Conservation (phyloP, 2,888 invertebrate genomes). For the Rhaphigaster nebulosa region DNA sequence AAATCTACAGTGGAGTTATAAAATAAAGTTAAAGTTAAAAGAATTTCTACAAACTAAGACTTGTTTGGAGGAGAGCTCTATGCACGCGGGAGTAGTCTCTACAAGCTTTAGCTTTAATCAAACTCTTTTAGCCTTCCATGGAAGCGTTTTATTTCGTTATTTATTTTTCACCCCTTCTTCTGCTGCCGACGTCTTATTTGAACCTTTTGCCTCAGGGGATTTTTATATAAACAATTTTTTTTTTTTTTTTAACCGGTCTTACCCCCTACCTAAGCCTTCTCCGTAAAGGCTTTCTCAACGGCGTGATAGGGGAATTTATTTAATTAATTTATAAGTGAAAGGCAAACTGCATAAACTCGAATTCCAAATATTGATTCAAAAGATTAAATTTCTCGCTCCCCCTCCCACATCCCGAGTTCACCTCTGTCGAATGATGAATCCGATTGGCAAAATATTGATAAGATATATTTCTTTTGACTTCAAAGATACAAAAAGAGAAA, state of each 20-base stretch:
- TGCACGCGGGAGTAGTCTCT: background rate
- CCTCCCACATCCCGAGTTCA: too few species aligned
- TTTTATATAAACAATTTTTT: slow-evolving; percentile 14
- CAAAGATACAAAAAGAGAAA: slow-evolving; percentile 39
- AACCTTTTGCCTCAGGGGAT: slow-evolving; percentile 5
- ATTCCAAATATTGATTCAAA: slow-evolving; percentile 42
- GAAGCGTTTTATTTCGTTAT: slow-evolving; percentile 16
- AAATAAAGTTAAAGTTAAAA: background rate
- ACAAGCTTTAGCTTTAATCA: slow-evolving; percentile 30
- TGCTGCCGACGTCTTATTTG: slow-evolving; percentile 24
- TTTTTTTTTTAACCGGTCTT: slow-evolving; percentile 1
- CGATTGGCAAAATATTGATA: slow-evolving; percentile 55
- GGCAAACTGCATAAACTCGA: slow-evolving; percentile 36
- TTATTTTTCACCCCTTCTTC: slow-evolving; percentile 43
- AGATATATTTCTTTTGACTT: slow-evolving; percentile 53
- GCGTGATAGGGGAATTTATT: slow-evolving; percentile 12
- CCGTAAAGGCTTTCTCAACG: background rate
- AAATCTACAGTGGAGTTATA: background rate
- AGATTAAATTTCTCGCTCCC: background rate
- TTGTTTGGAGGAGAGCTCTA: background rate
- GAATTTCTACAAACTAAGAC: background rate
- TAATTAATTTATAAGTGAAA: slow-evolving; percentile 39
- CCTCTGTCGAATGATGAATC: slow-evolving; percentile 6
- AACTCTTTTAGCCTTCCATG: background rate
- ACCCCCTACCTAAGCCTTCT: background rate